Percentiles rank a stretch among this genome's conserved stretches.
These are phyloP conservation scores for Suricata suricatta DNA, from an alignment of 2,113 vertebrate species.

Conservation along the genomic window DNA sequence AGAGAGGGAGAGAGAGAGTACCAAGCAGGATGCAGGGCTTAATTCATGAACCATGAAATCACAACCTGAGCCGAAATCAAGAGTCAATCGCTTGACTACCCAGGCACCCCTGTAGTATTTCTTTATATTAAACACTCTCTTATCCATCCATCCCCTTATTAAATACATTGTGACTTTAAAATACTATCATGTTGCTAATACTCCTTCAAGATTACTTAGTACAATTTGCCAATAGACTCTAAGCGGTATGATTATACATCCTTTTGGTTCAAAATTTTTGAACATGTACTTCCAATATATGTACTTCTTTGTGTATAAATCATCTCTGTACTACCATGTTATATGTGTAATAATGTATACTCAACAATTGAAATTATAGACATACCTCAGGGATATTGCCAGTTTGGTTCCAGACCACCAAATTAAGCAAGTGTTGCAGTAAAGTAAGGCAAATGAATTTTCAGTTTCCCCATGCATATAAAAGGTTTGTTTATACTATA, in stretches of 20 bases:
- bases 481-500: neutral
- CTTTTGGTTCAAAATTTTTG: conserved; percentile 5
- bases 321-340: neutral
- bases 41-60: too few species aligned
- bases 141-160: neutral
- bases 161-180: neutral
- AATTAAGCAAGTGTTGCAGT: neutral
- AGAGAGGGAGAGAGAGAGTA: too few species aligned
- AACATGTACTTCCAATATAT: neutral
- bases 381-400: neutral
- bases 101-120: too few species aligned
- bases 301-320: neutral
- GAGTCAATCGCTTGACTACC: too few species aligned
- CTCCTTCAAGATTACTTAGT: neutral
- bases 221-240: neutral
- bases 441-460: neutral
- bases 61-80: too few species aligned
- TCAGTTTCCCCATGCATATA: neutral
- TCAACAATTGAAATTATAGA: neutral
- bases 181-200: neutral
- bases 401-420: neutral
- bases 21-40: too few species aligned
- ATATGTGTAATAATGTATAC: neutral
- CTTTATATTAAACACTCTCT: neutral
- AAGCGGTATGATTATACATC: neutral